Evolutionary conservation across 2,113 vertebrate species (phyloP).

Genomic region (Galemys pyrenaicus): DNA sequence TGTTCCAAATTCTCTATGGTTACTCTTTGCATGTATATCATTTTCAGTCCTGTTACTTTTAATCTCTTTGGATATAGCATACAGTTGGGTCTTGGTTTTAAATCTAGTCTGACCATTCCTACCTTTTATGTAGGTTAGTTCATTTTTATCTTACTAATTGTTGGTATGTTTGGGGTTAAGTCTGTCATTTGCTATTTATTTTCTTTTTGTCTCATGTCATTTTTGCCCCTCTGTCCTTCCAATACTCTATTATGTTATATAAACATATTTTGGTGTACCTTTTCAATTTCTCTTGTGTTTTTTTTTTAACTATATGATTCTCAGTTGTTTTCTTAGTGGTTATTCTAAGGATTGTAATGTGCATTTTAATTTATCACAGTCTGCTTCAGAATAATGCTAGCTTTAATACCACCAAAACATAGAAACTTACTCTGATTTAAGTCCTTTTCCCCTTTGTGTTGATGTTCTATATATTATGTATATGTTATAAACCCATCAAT

Average conservation of each 20-base stretch:
- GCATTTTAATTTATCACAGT: background rate
- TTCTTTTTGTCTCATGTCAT: background rate
- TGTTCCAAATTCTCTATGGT: background rate
- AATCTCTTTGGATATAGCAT: background rate
- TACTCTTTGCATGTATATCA: background rate
- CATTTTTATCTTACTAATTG: background rate
- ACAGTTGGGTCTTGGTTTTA: background rate
- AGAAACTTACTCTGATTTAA: background rate
- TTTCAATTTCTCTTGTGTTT: constrained; percentile 9
- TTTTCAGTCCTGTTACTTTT: background rate
- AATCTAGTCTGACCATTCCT: background rate
- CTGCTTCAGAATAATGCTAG: background rate
- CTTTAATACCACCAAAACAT: background rate
- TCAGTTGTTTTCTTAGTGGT: background rate
- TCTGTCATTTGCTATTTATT: background rate
- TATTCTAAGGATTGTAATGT: background rate
- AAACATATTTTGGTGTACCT: background rate
- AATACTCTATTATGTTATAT: background rate
- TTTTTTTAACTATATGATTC: background rate
- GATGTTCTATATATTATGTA: background rate
- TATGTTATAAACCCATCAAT: background rate
- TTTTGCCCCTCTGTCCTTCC: background rate
- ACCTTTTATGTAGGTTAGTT: background rate
- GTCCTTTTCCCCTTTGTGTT: background rate
- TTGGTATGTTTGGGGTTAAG: background rate